Base-by-base conservation (phyloP, 2,888 invertebrate species). In the Biston betularia region DNA sequence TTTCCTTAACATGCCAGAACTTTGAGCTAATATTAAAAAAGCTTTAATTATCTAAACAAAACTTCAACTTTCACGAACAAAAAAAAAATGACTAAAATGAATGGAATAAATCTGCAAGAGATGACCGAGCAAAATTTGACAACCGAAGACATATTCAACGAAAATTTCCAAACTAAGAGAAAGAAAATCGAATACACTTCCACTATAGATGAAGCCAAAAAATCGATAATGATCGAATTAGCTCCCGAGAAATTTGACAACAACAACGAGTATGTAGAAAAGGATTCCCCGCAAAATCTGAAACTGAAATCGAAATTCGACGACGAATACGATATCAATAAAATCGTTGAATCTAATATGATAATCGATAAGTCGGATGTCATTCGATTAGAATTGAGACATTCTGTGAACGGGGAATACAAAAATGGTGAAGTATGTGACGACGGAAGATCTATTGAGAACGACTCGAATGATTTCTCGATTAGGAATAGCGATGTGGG, bases 51-150 rank as follows among this genome's bases (percentile, higher is more conserved):
- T 24, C 3, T 24, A 24, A 24, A 2, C 3, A 24, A 24, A 24
- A 24, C 24, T 24, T 24, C 24, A 24, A 40, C 38, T 38, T 38
- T 9, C 3, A 9, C 0, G 6, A 38, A 6, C 38, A 6, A 55
- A 44, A 40, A 34, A 24, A 86, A 80, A 76, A 92, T 92, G 91
- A 92, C 92, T 78, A 92, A 90, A 85, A 90, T 89, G 82, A 89
- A 88, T 83, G 89, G 84, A 73, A 78, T 83, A 71, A 84, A 82
- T 81, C 78, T 88, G 74, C 85, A 84, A 62, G 86, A 88, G 65
- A 88, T 90, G 87, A 84, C 84, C 38, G 85, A 84, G 70, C 82
- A 85, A 69, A 87, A 86, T 67, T 72, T 89, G 54, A 68, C 67
- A 81, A 87, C 88, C 45, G 88, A 91, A 9, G 88, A 91, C 71